Percentiles rank a stretch among this genome's conserved stretches.
Evolutionary conservation across 2,113 vertebrate species (phyloP).

Genomic region (Heterotis niloticus): DNA sequence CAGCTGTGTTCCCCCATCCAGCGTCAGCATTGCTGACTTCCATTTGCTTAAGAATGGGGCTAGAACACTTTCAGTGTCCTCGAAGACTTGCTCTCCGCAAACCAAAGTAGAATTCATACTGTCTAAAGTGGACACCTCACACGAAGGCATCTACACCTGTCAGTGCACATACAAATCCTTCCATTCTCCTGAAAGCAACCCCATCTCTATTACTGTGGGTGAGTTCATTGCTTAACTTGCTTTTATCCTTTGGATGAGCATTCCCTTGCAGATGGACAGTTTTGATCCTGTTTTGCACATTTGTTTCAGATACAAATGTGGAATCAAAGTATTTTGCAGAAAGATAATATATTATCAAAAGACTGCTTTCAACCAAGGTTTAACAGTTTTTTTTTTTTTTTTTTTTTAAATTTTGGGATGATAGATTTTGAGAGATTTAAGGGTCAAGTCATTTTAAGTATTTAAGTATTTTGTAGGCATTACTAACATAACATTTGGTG

Average conservation of each 20-base stretch:
- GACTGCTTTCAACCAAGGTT: no score
- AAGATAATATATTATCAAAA: no score
- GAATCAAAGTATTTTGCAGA: no score
- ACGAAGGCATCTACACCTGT: constrained; percentile 68
- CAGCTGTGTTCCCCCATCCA: constrained; percentile 53
- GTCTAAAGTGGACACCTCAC: constrained; percentile 55
- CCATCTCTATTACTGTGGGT: constrained; percentile 66
- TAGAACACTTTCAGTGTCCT: constrained; percentile 57
- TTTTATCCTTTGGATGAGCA: neutral
- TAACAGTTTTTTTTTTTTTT: no score
- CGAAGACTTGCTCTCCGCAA: constrained; percentile 57
- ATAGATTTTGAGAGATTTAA: no score
- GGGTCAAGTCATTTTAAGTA: no score
- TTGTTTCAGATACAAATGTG: no score
- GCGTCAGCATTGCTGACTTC: constrained; percentile 54
- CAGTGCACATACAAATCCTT: constrained; percentile 53
- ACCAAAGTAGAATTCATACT: constrained; percentile 55
- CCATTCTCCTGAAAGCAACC: constrained; percentile 59
- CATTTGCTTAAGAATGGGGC: constrained; percentile 61
- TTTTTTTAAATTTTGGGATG: no score
- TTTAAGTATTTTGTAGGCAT: no score
- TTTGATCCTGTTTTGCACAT: no score
- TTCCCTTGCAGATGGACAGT: neutral
- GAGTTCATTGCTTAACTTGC: constrained; percentile 26
- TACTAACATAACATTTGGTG: no score